Conservation (phyloP, 2,113 vertebrate species). For the Engraulis encrasicolus region DNA sequence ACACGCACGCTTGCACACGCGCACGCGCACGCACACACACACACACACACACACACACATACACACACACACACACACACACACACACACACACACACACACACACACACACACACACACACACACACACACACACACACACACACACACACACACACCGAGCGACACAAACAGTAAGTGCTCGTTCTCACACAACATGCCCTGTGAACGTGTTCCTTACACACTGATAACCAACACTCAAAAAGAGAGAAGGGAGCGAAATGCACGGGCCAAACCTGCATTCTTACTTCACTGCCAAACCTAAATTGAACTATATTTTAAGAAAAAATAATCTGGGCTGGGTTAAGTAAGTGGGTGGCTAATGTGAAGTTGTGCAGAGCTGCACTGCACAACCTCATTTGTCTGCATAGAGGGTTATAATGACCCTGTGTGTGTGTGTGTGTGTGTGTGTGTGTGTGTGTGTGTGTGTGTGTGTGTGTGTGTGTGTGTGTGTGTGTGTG, state of each 20-base stretch:
- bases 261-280: not conserved
- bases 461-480: too few relatives aligned
- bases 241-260: too few relatives aligned
- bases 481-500: too few relatives aligned
- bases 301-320: not conserved
- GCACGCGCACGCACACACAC: not conserved
- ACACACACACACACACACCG: too few relatives aligned
- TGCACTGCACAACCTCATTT: not conserved
- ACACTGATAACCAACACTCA: too few relatives aligned
- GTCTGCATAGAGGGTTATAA: not conserved
- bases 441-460: too few relatives aligned
- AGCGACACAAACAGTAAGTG: not conserved
- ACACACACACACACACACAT: conserved; percentile 25
- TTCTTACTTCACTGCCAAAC: not conserved
- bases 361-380: not conserved
- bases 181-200: not conserved
- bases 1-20: not conserved
- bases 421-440: too few relatives aligned
- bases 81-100: conserved; percentile 22
- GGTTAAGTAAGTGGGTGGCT: not conserved
- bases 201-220: too few relatives aligned
- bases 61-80: not conserved
- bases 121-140: not conserved
- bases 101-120: conserved; percentile 5
- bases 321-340: not conserved